These are phyloP conservation scores for Electrona antarctica DNA, from an alignment of 2,113 vertebrate species.

Conservation along the genomic window DNA sequence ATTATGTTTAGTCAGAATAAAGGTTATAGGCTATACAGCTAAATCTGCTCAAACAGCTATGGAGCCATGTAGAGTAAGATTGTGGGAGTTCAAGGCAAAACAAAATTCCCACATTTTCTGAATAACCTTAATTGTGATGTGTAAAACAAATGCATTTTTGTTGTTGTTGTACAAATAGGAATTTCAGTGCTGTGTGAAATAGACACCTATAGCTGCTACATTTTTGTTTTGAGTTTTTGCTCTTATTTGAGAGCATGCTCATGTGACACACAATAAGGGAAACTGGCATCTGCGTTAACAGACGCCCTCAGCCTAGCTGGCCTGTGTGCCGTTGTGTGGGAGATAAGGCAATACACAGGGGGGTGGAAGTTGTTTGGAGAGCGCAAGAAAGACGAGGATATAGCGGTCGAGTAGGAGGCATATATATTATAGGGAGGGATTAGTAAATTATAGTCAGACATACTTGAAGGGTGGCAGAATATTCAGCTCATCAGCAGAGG, in stretches of 20 bases:
- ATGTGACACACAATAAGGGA: conserved; percentile 56
- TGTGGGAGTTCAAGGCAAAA: no score
- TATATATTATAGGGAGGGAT: conserved; percentile 46
- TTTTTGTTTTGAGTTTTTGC: not conserved
- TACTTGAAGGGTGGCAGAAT: not conserved
- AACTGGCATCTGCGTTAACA: conserved; percentile 36
- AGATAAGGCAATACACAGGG: conserved; percentile 31
- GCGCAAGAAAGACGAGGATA: conserved; percentile 22
- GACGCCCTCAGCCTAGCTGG: conserved; percentile 16
- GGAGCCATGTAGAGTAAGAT: no score
- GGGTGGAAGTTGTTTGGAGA: conserved; percentile 40
- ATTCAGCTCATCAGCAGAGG: conserved; percentile 12
- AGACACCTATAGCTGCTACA: not conserved
- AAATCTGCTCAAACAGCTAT: no score
- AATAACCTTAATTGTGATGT: not conserved
- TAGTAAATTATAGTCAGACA: conserved; percentile 37
- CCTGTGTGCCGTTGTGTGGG: conserved; percentile 28
- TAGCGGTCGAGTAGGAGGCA: not conserved
- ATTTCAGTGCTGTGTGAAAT: not conserved
- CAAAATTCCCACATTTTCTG: not conserved
- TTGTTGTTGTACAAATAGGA: not conserved
- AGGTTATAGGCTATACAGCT: not conserved
- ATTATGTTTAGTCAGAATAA: conserved; percentile 33
- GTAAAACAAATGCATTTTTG: not conserved
- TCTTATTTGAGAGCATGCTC: conserved; percentile 8